Evolutionary conservation across 2,113 vertebrate species (phyloP).

Genomic region (Caranx ignobilis): DNA sequence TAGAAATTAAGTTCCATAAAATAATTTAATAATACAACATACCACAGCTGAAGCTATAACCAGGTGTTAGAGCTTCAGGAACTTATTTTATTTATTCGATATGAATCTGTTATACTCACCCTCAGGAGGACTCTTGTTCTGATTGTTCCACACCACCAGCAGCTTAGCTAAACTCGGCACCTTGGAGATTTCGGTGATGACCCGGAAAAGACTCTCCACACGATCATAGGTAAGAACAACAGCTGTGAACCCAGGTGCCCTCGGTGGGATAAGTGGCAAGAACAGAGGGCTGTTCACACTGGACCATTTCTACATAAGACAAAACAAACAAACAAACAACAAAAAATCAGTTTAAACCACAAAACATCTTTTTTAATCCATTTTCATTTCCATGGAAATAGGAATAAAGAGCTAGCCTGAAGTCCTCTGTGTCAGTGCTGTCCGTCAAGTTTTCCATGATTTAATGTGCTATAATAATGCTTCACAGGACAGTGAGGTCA

Average conservation of each 20-base stretch:
- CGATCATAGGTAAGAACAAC: conserved; percentile 97
- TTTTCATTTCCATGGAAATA: conserved; percentile 12
- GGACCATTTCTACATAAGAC: conserved; percentile 89
- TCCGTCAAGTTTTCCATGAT: conserved; percentile 63
- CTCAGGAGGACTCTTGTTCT: conserved; percentile 98
- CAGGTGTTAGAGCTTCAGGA: background rate
- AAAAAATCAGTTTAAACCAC: background rate
- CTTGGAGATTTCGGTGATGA: conserved; percentile 98
- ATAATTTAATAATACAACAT: background rate
- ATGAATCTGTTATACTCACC: conserved; percentile 82
- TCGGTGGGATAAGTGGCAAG: conserved; percentile 94
- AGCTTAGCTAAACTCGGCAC: conserved; percentile 97
- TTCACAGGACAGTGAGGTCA: conserved; percentile 62
- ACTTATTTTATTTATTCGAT: background rate
- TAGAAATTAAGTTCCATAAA: background rate
- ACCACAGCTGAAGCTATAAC: background rate
- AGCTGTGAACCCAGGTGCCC: conserved; percentile 96
- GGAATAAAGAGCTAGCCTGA: background rate
- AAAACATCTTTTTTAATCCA: background rate
- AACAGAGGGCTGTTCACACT: conserved; percentile 98
- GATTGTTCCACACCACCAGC: conserved; percentile 98
- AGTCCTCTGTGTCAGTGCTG: conserved; percentile 4
- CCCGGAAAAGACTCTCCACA: conserved; percentile 96
- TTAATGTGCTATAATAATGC: conserved; percentile 44
- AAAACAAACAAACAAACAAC: conserved; percentile 48